phyloP scores from a whole-genome alignment of 2,113 vertebrate genomes.

The Symphodus melops region DNA sequence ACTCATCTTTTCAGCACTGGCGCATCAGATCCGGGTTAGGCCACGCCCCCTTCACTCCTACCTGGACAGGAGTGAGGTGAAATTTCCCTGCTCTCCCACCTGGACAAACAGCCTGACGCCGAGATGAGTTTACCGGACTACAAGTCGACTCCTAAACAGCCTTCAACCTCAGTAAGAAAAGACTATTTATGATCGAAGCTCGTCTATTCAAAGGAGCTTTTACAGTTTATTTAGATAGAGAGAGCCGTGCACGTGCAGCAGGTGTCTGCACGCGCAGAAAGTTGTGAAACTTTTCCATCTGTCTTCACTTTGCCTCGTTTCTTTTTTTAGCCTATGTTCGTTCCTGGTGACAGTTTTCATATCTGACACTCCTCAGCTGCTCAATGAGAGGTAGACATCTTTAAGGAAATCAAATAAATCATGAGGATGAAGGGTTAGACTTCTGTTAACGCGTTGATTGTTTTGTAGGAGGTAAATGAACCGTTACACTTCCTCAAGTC shows the following conservation, averaged over 20 bases:
- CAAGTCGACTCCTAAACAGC: conserved; percentile 44
- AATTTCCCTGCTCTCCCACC: background rate
- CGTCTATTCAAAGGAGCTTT: too few species aligned
- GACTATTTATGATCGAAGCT: background rate
- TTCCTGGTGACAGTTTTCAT: accelerated
- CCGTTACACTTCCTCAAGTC: too few species aligned
- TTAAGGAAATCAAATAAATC: background rate
- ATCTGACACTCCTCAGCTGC: too few species aligned
- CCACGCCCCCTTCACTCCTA: conserved; percentile 56
- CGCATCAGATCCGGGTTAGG: conserved; percentile 51
- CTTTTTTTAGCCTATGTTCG: too few species aligned
- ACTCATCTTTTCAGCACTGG: background rate
- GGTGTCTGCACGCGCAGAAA: too few species aligned
- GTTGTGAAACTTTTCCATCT: too few species aligned
- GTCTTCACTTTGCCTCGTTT: background rate
- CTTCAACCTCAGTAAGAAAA: conserved; percentile 28
- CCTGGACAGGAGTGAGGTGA: conserved; percentile 5
- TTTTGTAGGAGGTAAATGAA: too few species aligned
- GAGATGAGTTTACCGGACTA: conserved; percentile 79
- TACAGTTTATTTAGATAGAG: too few species aligned
- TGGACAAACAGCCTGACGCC: background rate
- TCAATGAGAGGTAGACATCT: too few species aligned
- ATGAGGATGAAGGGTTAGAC: too few species aligned
- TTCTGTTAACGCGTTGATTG: too few species aligned
- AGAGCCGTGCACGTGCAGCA: too few species aligned